Base-by-base conservation (phyloP, 2,113 vertebrate species). In the Marcusenius ussheri region DNA sequence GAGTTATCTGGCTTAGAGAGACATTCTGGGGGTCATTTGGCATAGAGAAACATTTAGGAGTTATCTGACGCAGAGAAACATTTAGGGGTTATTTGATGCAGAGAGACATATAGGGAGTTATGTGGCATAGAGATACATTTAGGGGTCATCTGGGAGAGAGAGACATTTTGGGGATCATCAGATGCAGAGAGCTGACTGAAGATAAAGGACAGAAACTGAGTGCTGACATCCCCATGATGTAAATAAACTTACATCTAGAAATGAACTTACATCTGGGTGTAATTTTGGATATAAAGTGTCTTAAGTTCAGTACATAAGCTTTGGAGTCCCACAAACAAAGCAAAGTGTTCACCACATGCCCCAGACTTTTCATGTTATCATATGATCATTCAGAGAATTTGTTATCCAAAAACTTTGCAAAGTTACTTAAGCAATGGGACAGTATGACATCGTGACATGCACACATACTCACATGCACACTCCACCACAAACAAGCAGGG, bases 401-500 rank as follows among this genome's bases (percentile, higher is more conserved):
- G 35, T 80, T 19, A 19, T 80, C 74, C 74, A 39, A 80, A 42
- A 27, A 77, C 74, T 77, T 39, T 42, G 17, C 35, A 77, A 35
- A 39, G 35, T 2, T 80, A 35, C 74, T 80, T 80, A 80, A 17
- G 35, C 31, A 80, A 80, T 42, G 15, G 35, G 31, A 84, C 17
- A 83, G 77, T 49, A 11, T 31, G 84, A 83, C 58, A 31, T 9
- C 31, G 51, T 66, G 49, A 89, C 88, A 89, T 24, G 77, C 84
- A 74, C 51, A 83, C 74, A 47, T 27, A 13, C 62, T 31, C 62
- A 31, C 45, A 51, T 70, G 87, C 85, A 62, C 87, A 85, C 91
- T 87, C 27, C 62, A 51, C 42, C 70, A 62, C 90, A 90, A 39
- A 85, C 74, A 90, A 84, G 88, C 89, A 89, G 90, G 66, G 87